These are phyloP conservation scores for Sinosuthora webbiana DNA, from an alignment of 2,113 vertebrate genomes.

Conservation along the genomic window DNA sequence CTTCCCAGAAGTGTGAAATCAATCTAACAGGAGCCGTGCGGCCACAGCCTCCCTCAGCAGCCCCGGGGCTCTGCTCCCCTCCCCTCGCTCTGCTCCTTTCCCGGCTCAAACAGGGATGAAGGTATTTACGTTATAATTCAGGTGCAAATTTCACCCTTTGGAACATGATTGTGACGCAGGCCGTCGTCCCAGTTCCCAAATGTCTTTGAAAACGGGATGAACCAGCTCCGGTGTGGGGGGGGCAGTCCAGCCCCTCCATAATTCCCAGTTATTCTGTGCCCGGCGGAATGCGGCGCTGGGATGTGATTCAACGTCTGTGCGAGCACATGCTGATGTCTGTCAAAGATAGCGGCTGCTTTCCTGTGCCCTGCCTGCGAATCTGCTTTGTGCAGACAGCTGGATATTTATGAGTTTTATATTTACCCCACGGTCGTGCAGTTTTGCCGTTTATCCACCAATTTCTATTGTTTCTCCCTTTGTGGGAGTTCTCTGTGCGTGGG, in stretches of 20 bases:
- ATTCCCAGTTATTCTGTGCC: neutral
- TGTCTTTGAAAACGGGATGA: neutral
- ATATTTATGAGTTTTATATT: constrained; percentile 76
- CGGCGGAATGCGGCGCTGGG: neutral
- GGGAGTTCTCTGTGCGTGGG: accelerated
- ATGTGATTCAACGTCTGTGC: neutral
- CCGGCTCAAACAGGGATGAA: neutral
- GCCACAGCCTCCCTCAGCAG: neutral
- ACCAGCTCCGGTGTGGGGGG: neutral
- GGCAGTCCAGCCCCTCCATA: neutral
- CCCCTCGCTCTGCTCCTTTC: accelerated
- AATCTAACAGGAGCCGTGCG: neutral
- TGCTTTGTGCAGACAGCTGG: constrained; percentile 77
- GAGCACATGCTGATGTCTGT: constrained; percentile 74
- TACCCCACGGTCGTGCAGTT: neutral
- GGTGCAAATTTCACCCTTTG: neutral
- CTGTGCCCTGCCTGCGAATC: neutral
- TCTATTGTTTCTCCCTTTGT: neutral
- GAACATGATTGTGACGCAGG: neutral
- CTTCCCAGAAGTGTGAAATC: constrained; percentile 43
- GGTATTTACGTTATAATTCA: neutral
- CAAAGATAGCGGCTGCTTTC: constrained; percentile 46
- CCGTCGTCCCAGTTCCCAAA: neutral
- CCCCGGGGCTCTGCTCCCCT: neutral
- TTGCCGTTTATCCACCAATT: neutral